Evolutionary conservation across 53 echinoderm and acorn worm species (phyloP).

Genomic region (Echinarachnius parma): DNA sequence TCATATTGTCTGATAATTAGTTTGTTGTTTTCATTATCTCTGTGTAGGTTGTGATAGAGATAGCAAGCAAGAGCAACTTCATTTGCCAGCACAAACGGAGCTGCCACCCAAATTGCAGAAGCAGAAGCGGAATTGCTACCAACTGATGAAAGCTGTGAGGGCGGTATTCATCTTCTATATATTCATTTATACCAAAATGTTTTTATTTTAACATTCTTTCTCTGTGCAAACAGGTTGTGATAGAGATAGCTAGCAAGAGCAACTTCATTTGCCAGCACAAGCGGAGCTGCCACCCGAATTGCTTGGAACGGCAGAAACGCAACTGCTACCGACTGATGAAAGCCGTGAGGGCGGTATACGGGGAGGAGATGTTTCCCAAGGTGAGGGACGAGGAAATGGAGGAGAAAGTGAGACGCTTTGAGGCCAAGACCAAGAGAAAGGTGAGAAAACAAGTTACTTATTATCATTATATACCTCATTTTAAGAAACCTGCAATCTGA

Average conservation of each 20-base stretch:
- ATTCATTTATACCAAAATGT: too few relatives aligned
- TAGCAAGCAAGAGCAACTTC: slow-evolving; percentile 94
- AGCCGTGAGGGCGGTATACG: slow-evolving; percentile 78
- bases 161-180: too few relatives aligned
- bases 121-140: slow-evolving; percentile 97
- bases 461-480: too few relatives aligned
- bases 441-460: slow-evolving; percentile 29
- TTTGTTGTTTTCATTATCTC: too few relatives aligned
- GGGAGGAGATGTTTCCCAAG: slow-evolving; percentile 66
- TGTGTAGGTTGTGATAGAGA: slow-evolving; percentile 94
- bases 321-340: slow-evolving; percentile 99
- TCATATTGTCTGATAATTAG: too few relatives aligned
- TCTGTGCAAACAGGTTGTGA: slow-evolving; percentile 92
- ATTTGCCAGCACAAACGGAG: slow-evolving; percentile 92
- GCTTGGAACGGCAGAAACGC: slow-evolving; percentile 94
- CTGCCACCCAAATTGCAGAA: slow-evolving; percentile 98
- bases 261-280: slow-evolving; percentile 97
- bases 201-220: too few relatives aligned
- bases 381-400: slow-evolving; percentile 74
- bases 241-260: slow-evolving; percentile 93
- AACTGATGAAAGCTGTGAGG: slow-evolving; percentile 90
- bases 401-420: slow-evolving; percentile 65
- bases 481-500: too few relatives aligned
- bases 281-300: slow-evolving; percentile 96
- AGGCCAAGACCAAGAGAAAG: slow-evolving; percentile 84